These are phyloP conservation scores for Sesia apiformis DNA, from an alignment of 2,888 invertebrate species.

Conservation along the genomic window DNA sequence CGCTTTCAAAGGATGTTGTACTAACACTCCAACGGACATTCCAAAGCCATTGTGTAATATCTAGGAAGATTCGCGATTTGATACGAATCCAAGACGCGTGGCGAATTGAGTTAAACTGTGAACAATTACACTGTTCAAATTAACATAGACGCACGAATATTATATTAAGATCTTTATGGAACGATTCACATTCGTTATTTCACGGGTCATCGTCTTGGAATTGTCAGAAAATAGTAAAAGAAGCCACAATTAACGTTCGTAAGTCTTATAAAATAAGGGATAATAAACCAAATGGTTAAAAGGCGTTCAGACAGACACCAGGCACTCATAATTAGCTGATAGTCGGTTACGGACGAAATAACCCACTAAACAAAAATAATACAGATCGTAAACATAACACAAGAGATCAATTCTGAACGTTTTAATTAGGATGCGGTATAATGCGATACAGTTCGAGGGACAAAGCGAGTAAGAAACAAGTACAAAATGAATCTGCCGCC, in stretches of 20 bases:
- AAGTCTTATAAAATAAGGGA: neutral
- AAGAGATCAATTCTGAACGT: constrained; percentile 52
- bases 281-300: neutral
- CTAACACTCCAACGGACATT: neutral
- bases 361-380: constrained; percentile 68
- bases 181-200: neutral
- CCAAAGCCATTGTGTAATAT: neutral
- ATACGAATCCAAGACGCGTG: constrained; percentile 28
- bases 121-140: constrained; percentile 39
- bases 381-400: constrained; percentile 47
- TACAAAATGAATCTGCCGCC: constrained; percentile 12
- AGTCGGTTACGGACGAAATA: constrained; percentile 36
- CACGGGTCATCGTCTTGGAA: neutral
- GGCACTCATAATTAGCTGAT: constrained; percentile 8
- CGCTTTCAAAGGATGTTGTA: neutral
- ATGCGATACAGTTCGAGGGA: constrained; percentile 37
- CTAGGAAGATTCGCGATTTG: neutral
- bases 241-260: neutral
- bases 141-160: constrained; percentile 25
- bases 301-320: constrained; percentile 1
- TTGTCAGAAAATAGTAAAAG: neutral
- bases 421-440: constrained; percentile 55
- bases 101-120: constrained; percentile 60
- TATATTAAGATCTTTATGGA: neutral
- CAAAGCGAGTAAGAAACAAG: constrained; percentile 19